These are phyloP conservation scores for Notamacropus eugenii DNA, from an alignment of 2,797 vertebrate species.

Conservation along the genomic window DNA sequence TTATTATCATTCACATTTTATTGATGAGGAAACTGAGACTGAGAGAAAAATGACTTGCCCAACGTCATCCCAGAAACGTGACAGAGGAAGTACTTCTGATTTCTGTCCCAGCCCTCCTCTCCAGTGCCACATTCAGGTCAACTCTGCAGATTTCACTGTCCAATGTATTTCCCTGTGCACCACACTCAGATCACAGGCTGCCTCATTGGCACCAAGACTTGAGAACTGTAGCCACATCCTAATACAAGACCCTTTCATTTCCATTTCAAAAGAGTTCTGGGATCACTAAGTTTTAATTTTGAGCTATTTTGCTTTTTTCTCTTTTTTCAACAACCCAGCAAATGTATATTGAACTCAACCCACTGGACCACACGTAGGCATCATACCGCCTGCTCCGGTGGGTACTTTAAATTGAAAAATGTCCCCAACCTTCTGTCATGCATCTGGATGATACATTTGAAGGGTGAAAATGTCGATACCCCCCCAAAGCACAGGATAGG, in stretches of 20 bases:
- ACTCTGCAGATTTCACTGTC: background rate
- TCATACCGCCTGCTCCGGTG: background rate
- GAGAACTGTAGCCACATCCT: background rate
- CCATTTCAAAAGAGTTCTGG: background rate
- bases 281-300: background rate
- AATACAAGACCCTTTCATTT: background rate
- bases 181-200: background rate
- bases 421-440: background rate
- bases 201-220: background rate
- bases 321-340: background rate
- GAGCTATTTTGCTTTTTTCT: background rate
- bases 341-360: background rate
- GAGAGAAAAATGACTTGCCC: background rate
- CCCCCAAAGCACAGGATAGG: background rate
- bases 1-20: background rate
- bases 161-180: background rate
- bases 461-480: background rate
- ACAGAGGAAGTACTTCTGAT: background rate
- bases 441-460: background rate
- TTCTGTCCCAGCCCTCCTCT: background rate
- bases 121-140: background rate
- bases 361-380: background rate
- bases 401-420: background rate
- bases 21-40: constrained; percentile 17
- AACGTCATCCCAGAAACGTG: background rate